phyloP scores from a whole-genome alignment of 2,113 vertebrate species.

The Alethe castanea region DNA sequence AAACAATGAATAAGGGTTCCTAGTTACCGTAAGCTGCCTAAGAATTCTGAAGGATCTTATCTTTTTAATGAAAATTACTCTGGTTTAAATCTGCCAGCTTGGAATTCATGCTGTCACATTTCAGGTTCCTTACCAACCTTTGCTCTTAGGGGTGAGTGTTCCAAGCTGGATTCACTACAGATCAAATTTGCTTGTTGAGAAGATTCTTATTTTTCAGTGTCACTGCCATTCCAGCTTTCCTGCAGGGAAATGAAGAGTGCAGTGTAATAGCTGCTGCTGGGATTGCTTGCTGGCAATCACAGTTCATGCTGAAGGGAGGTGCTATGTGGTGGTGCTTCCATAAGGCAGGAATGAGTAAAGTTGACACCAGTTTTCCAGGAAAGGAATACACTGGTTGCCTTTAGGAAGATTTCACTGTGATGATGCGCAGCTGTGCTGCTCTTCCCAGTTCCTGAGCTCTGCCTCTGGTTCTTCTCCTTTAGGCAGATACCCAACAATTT shows the following conservation, averaged over 20 bases:
- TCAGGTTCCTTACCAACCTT: neutral
- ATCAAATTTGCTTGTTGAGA: neutral
- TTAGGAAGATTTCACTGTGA: neutral
- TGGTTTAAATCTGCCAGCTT: neutral
- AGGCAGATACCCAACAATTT: neutral
- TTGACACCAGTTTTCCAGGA: neutral
- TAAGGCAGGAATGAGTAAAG: neutral
- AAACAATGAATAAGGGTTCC: neutral
- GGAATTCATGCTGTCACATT: neutral
- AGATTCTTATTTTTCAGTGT: neutral
- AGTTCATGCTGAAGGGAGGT: neutral
- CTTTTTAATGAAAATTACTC: constrained; percentile 61
- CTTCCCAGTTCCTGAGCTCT: neutral
- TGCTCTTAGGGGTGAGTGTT: neutral
- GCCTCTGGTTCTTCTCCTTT: neutral
- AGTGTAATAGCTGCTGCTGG: neutral
- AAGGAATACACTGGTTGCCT: neutral
- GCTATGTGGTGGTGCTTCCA: neutral
- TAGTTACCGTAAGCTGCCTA: constrained; percentile 51
- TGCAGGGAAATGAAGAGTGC: neutral
- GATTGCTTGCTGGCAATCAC: neutral
- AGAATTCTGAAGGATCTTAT: constrained; percentile 63
- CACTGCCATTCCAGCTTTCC: neutral
- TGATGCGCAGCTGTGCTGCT: accelerated
- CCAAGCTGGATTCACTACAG: neutral